Conservation (phyloP, 1,140 invertebrate genomes). For the Notospermus geniculatus region DNA sequence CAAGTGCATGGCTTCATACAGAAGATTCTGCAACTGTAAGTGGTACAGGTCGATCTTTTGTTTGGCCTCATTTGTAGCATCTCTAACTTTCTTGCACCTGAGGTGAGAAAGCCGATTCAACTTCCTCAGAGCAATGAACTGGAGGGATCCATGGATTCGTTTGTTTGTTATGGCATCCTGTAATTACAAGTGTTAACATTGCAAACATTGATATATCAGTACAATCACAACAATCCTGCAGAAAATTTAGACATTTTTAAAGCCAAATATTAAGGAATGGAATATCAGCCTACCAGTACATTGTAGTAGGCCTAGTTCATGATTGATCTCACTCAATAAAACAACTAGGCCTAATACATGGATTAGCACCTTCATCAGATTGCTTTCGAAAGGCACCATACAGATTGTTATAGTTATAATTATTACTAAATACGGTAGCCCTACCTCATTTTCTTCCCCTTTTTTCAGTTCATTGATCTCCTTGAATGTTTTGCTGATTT, state of each 20-base stretch:
- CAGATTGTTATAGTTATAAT: too few species aligned
- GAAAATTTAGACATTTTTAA: not conserved
- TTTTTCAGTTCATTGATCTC: slow-evolving; percentile 71
- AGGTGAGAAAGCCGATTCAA: slow-evolving; percentile 88
- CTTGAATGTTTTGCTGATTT: slow-evolving; percentile 65
- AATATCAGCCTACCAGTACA: slow-evolving; percentile 10
- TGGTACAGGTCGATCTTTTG: slow-evolving; percentile 85
- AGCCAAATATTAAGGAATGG: not conserved
- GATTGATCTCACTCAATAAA: too few species aligned
- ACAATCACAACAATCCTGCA: not conserved
- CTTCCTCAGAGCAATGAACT: slow-evolving; percentile 80
- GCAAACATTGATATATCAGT: too few species aligned
- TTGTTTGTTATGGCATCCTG: slow-evolving; percentile 65
- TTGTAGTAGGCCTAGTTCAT: too few species aligned
- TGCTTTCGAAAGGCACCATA: too few species aligned
- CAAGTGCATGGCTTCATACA: slow-evolving; percentile 91
- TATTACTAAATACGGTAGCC: slow-evolving; percentile 29
- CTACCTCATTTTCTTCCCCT: slow-evolving; percentile 46
- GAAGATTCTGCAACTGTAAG: slow-evolving; percentile 87
- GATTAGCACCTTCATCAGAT: too few species aligned
- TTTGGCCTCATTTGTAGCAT: slow-evolving; percentile 71
- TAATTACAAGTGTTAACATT: slow-evolving; percentile 51
- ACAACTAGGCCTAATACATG: too few species aligned
- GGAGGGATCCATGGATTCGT: slow-evolving; percentile 69
- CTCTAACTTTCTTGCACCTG: slow-evolving; percentile 74